Base-by-base conservation (phyloP, 1,140 invertebrate genomes). In the Drosophila bocki region DNA sequence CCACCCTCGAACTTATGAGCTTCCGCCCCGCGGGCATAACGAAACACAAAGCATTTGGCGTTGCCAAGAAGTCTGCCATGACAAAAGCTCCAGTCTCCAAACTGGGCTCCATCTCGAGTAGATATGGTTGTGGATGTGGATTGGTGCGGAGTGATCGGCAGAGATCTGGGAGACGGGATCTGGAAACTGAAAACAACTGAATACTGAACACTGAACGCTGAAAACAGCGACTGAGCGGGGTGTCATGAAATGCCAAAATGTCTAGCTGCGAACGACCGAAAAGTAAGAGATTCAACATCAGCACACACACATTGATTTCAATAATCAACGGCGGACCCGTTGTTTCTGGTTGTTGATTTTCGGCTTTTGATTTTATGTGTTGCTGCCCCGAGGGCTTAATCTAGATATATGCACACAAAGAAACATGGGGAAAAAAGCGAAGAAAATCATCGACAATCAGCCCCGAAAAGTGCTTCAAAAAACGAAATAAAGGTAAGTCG, bases 21-120 rank as follows among this genome's bases (percentile, higher is more conserved):
- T 78, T 75, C 59, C 71, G 57, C 57, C 72, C 77, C 65, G 45
- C 50, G 71, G 84, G 78, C 78, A 60, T 26, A 54, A 59, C 61
- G 47, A 67, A 79, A 50, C 83, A 87, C 70, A 87, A 83, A 88
- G 78, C 72, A 84, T 84, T 87, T 87, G 84, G 84, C 84, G 84
- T 90, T 88, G 84, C 84, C 84, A 88, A 84, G 80, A 88, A 81
- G 84, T 88, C 84, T 88, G 85, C 85, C 84, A 88, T 85, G 84
- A 90, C 85, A 88, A 88, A 90, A 90, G 56, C 67, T 72, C 62
- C 69, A 83, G 51, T 44, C 69, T 71, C 65, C 65, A 37, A 37
- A 17, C 51, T 15, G 51, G 51, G 51, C 51, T 54, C 33, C 50
- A 56, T 51, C 58, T 75, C 26, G 39, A 56, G 48, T 39, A 17